Evolutionary conservation across 2,797 vertebrate species (phyloP).

Genomic region (Sebastiscus albofasciatus): DNA sequence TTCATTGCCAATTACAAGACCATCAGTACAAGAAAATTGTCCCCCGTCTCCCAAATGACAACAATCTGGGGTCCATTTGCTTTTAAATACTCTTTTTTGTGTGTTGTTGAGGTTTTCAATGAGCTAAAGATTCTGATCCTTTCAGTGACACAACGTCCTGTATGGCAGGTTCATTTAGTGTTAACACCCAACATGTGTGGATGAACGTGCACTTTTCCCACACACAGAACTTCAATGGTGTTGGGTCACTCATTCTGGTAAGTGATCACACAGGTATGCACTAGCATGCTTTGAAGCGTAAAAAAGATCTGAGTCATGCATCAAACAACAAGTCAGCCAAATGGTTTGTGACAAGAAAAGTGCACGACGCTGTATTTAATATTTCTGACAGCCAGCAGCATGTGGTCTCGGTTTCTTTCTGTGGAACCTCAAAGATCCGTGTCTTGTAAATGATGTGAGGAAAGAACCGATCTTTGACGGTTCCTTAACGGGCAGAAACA

Average conservation of each 20-base stretch:
- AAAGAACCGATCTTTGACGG: slow-evolving; percentile 38
- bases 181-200: slow-evolving; percentile 51
- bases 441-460: slow-evolving; percentile 48
- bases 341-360: slow-evolving; percentile 28
- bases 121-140: background rate
- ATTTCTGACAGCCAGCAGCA: slow-evolving; percentile 35
- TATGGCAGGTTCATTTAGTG: slow-evolving; percentile 1
- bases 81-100: background rate
- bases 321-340: slow-evolving; percentile 9
- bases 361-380: background rate
- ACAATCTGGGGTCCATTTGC: slow-evolving; percentile 21
- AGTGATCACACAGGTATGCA: slow-evolving; percentile 29
- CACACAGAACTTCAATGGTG: background rate
- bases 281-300: slow-evolving; percentile 49
- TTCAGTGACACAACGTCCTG: background rate
- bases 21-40: background rate
- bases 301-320: slow-evolving; percentile 28
- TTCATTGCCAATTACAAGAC: background rate
- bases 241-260: background rate
- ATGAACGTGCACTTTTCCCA: background rate
- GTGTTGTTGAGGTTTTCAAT: background rate
- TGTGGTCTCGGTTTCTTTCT: slow-evolving; percentile 7
- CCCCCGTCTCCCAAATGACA: background rate
- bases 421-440: slow-evolving; percentile 33
- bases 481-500: slow-evolving; percentile 50